Base-by-base conservation (phyloP, 2,797 vertebrate species). In the Cossypha dichroa region DNA sequence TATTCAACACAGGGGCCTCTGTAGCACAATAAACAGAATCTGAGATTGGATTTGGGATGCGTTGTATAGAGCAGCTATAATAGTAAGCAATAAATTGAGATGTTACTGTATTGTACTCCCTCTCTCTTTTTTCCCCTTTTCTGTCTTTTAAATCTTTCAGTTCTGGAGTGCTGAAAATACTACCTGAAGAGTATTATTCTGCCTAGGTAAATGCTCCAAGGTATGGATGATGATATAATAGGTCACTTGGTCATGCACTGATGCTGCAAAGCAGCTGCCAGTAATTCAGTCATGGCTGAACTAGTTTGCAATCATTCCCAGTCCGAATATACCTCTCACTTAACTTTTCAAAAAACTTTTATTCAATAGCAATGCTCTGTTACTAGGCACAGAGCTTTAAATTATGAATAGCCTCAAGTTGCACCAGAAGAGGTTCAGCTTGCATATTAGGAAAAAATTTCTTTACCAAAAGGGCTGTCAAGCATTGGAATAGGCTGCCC, bases 1-100 rank as follows among this genome's bases (percentile, higher is more conserved):
- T 70, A 34, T 84, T 95, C 70, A 88, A 89, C 88, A 76, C 41
- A 97, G 93, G 96, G 84, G 93, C 84, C 92, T 97, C 90, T 96
- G 51, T 76, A 96, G 85, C 76, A 77, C 92, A 91, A 91, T 81
- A 95, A 93, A 95, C 55, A 31, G 91, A 86, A 78, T 75, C 58
- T 70, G 88, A 96, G 68, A 31, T 16, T 95, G 72, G 18, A 45
- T 85, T 92, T 82, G 88, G 55, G 48, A 67, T 85, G 43, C 1
- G 0, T 58, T 72, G 34, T 63, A 36, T 78, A 70, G 83, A 95
- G 46, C 3, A 4, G 23, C 56, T 82, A 49, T 55, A 93, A 88
- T 14, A 83, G 41, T 29, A 85, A 85, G 36, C 33, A 58, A 38
- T 59, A 70, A 55, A 69, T 10, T 28, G 68, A 66, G 51, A 58